Evolutionary conservation across 1,140 invertebrate genomes (phyloP).

Genomic region (Pseudomyrmex flavicornis): DNA sequence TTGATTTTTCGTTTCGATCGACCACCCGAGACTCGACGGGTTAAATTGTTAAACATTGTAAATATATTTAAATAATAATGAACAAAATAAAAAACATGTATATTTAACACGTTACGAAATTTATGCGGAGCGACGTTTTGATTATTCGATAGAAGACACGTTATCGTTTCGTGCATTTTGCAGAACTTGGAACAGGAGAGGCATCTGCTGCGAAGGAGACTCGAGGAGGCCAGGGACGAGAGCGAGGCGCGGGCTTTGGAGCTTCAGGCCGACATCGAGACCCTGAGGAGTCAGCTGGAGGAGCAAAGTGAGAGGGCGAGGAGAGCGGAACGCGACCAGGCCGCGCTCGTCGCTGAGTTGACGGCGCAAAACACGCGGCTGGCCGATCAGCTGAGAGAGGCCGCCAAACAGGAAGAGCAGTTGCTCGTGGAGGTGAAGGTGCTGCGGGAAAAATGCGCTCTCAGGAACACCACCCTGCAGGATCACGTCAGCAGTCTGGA

Average conservation of each 20-base stretch:
- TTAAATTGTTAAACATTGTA: too few species aligned
- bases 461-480: conserved; percentile 89
- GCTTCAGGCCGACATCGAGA: conserved; percentile 93
- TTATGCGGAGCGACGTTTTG: background rate
- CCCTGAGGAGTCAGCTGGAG: conserved; percentile 89
- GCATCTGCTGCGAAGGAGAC: conserved; percentile 92
- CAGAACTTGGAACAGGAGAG: conserved; percentile 97
- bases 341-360: conserved; percentile 92
- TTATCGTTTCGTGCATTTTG: background rate
- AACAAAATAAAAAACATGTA: background rate
- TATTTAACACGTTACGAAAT: conserved; percentile 15
- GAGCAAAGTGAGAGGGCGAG: conserved; percentile 91
- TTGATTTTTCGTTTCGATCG: too few species aligned
- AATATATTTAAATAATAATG: too few species aligned
- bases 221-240: conserved; percentile 94
- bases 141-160: too few species aligned
- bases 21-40: background rate
- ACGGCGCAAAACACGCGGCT: conserved; percentile 96
- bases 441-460: conserved; percentile 93
- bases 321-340: conserved; percentile 90
- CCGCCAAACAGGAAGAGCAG: conserved; percentile 92
- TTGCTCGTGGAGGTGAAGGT: conserved; percentile 92
- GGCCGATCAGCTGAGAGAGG: conserved; percentile 94
- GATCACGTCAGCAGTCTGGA: conserved; percentile 96
- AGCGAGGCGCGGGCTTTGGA: conserved; percentile 95